Base-by-base conservation (phyloP, 2,888 invertebrate genomes). In the Stenotaenia linearis region DNA sequence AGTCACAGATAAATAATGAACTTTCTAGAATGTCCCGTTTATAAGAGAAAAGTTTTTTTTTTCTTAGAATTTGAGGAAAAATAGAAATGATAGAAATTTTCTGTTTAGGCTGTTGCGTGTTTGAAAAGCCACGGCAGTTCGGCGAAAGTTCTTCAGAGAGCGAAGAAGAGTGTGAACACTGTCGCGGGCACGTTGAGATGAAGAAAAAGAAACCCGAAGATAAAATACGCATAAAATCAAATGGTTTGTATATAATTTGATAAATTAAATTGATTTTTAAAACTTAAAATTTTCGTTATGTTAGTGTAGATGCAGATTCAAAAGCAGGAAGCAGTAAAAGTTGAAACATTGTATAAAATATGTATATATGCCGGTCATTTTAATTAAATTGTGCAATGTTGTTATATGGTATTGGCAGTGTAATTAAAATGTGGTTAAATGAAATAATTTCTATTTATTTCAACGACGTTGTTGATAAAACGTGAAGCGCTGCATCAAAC, bases 71-170 rank as follows among this genome's bases (percentile, higher is more conserved):
- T n/a, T n/a, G n/a, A n/a, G n/a, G n/a, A n/a, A n/a, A n/a, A n/a
- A n/a, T n/a, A n/a, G n/a, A n/a, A n/a, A n/a, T n/a, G n/a, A n/a
- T n/a, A n/a, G n/a, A n/a, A n/a, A n/a, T n/a, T 75, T 18, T 23
- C 5, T 9, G 12, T 76, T 76, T 76, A 96, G 96, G 95, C 88
- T 97, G 97, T 86, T 97, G 97, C 86, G 93, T 97, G 84, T 97
- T 95, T 86, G 92, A 92, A 84, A 97, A 97, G 86, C 95, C 94
- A n/a, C 90, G 90, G 83, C 89, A 89, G 56, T 96, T 97, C 88
- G 96, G 91, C 75, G 97, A 97, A 86, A 95, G 95, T 61, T 95
- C 95, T 82, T 93, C 93, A 0, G 93, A 93, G 80, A 91, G 91
- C 18, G 86, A 92, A 78, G 93, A 93, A 83, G 95, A 96, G 85